phyloP scores from a whole-genome alignment of 2,113 vertebrate genomes.

The Rhinolophus sinicus region DNA sequence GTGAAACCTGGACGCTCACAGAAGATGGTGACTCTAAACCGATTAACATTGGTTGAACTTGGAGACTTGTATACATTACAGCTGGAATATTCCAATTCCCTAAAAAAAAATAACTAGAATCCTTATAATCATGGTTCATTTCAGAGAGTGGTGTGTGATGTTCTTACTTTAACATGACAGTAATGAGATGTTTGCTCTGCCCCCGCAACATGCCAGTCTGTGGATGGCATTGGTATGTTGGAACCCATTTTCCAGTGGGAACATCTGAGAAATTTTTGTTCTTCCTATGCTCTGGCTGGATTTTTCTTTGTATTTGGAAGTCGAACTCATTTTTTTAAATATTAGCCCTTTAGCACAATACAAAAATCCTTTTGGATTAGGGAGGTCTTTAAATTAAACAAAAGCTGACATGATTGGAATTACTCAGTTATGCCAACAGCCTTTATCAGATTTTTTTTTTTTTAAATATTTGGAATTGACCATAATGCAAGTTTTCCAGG shows the following conservation, averaged over 20 bases:
- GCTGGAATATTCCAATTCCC: background rate
- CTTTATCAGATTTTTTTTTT: conserved; percentile 54
- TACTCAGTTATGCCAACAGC: conserved; percentile 34
- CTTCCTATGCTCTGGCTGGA: background rate
- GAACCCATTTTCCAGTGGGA: background rate
- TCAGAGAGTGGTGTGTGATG: background rate
- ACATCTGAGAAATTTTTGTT: background rate
- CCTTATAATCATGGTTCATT: background rate
- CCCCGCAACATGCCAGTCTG: background rate
- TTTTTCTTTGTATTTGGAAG: conserved; percentile 42
- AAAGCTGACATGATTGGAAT: conserved; percentile 55
- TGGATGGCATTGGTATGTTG: background rate
- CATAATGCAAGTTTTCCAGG: conserved; percentile 55
- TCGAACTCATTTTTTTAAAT: background rate
- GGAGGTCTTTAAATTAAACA: conserved; percentile 27
- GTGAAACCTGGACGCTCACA: background rate
- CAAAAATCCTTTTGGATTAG: background rate
- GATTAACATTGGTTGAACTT: conserved; percentile 34
- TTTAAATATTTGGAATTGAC: conserved; percentile 60
- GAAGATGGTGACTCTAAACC: background rate
- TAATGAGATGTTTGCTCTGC: background rate
- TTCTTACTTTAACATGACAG: background rate
- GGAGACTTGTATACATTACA: background rate
- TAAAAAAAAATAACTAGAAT: background rate
- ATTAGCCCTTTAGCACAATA: conserved; percentile 44